A percentile compares a stretch with the other conserved stretches of the same genome.
Evolutionary conservation across 2,888 invertebrate species (phyloP).

Genomic region (Axea sp.): DNA sequence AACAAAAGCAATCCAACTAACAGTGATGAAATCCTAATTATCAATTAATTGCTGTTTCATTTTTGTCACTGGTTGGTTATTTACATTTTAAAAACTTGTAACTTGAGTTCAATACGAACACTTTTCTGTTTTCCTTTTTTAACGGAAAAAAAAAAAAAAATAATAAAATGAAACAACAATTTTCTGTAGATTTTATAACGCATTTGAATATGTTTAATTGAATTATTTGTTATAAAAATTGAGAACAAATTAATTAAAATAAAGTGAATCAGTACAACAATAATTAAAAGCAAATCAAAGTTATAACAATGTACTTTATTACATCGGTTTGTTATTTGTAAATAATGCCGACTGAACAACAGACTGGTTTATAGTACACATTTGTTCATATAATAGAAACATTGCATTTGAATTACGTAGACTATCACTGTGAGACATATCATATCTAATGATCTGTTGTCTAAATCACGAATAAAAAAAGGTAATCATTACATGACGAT

Average conservation of each 20-base stretch:
- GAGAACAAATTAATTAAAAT: too few species aligned
- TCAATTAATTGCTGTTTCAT: too few species aligned
- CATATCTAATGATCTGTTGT: conserved; percentile 53
- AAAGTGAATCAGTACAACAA: conserved; percentile 2
- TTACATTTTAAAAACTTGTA: too few species aligned
- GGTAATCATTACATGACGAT: conserved; percentile 32
- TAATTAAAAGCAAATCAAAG: conserved; percentile 5
- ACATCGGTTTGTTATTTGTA: conserved; percentile 1
- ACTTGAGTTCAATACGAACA: too few species aligned
- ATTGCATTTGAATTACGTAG: conserved; percentile 8
- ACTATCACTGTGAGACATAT: conserved; percentile 23
- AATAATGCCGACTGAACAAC: conserved; percentile 23
- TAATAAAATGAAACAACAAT: too few species aligned
- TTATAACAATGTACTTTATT: neutral
- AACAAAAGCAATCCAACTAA: conserved; percentile 21
- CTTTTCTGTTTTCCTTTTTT: too few species aligned
- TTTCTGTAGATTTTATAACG: too few species aligned
- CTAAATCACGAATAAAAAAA: conserved; percentile 11
- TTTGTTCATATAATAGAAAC: conserved; percentile 9
- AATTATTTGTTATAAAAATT: too few species aligned
- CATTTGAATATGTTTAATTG: too few species aligned
- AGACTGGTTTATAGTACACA: conserved; percentile 17
- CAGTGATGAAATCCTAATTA: too few species aligned
- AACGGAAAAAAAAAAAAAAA: too few species aligned
- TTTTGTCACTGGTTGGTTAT: too few species aligned